Evolutionary conservation across 1,140 invertebrate genomes (phyloP).

Genomic region (Acyrthosiphon pisum): DNA sequence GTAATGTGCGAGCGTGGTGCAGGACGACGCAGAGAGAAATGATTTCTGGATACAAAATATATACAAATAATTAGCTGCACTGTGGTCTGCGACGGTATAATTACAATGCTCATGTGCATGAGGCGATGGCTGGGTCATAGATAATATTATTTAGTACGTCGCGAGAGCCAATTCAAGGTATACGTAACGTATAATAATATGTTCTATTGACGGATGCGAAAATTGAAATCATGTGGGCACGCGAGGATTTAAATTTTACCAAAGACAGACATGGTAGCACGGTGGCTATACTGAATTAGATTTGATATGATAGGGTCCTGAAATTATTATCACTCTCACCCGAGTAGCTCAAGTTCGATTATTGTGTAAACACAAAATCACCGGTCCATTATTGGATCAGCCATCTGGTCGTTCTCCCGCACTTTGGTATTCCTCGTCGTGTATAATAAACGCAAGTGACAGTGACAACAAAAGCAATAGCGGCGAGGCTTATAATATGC

Average conservation of each 20-base stretch:
- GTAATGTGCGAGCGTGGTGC: background rate
- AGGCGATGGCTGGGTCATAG: background rate
- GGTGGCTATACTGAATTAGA: background rate
- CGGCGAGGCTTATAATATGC: background rate
- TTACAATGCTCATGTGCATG: background rate
- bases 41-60: background rate
- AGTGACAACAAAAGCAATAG: slow-evolving; percentile 9
- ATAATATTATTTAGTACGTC: background rate
- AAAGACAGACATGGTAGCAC: background rate
- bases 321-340: background rate
- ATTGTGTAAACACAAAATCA: slow-evolving; percentile 35
- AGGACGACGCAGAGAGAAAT: background rate
- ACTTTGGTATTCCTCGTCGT: background rate
- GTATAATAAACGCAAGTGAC: slow-evolving; percentile 6
- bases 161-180: background rate
- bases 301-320: background rate
- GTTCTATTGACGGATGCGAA: background rate
- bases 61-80: background rate
- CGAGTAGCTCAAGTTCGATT: background rate
- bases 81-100: background rate
- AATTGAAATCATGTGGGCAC: background rate
- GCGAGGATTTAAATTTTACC: background rate
- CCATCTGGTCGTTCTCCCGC: slow-evolving; percentile 37
- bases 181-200: too few relatives aligned
- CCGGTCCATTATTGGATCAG: slow-evolving; percentile 34